Base-by-base conservation (phyloP, 2,797 vertebrate genomes). In the Thunnus albacares region DNA sequence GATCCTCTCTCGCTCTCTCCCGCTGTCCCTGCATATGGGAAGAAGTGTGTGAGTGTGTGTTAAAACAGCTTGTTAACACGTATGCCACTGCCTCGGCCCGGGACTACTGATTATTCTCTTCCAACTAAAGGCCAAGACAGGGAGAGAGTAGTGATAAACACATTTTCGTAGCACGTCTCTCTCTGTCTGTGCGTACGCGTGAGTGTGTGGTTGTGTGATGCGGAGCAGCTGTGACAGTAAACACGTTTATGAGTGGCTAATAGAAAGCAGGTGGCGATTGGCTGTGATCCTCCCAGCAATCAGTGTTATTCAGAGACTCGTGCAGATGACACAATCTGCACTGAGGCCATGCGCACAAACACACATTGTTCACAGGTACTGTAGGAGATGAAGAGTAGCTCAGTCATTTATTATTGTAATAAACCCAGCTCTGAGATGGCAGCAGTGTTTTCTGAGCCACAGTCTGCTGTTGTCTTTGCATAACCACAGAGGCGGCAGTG, bases 211-310 rank as follows among this genome's bases (percentile, higher is more conserved):
- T 49, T 78, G 94, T 95, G 93, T 96, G 97, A 97, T 96, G 94
- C 89, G 87, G 94, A 96, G 95, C 96, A 97, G 96, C 97, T 98
- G 97, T 94, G 95, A 95, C 95, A 96, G 96, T 97, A 97, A 98
- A 97, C 96, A 97, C 96, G 96, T 97, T 96, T 96, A 96, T 96
- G 95, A 96, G 94, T 93, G 95, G 93, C 94, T 98, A 97, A 98
- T 97, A 92, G 63, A 96, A 97, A 97, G 95, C 97, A 97, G 96
- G 94, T 95, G 96, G 95, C 91, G 95, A 94, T 94, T 95, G 94
- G 87, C 88, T 94, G 82, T 88, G 95, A 96, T 90, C 92, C 85
- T 91, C 92, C 93, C 92, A 93, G 88, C 70, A 91, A 93, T 93
- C 90, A 87, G 53, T 56, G 51, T 69, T 67, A 56, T 75, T 75